Percentiles rank a stretch among this genome's conserved stretches.
phyloP scores from a whole-genome alignment of 2,888 invertebrate species.

The Aphelenchoides bicaudatus region DNA sequence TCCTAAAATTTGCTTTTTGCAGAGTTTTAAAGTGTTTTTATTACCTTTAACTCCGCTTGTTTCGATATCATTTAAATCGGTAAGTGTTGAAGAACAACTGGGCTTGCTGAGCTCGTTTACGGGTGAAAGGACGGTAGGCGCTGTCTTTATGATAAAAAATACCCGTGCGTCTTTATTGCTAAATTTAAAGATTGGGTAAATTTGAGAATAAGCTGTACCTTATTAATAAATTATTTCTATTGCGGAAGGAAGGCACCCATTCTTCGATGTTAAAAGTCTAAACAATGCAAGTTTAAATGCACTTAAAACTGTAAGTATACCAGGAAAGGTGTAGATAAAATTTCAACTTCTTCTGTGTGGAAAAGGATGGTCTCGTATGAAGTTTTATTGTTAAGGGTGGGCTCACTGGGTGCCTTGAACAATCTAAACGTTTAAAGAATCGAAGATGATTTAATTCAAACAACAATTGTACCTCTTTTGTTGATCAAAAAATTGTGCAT shows the following conservation, averaged over 20 bases:
- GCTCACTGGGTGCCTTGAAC: slow-evolving; percentile 3
- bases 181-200: too few species aligned
- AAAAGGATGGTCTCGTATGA: slow-evolving; percentile 10
- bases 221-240: not conserved
- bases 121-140: not conserved
- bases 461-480: not conserved
- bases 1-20: not conserved
- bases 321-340: slow-evolving; percentile 13
- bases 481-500: too few species aligned
- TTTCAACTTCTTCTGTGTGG: slow-evolving; percentile 21
- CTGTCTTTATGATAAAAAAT: not conserved
- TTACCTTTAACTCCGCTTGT: not conserved
- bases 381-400: not conserved
- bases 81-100: too few species aligned
- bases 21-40: too few species aligned
- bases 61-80: not conserved
- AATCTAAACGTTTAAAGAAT: too few species aligned
- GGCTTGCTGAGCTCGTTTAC: not conserved
- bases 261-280: slow-evolving; percentile 4
- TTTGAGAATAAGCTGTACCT: not conserved
- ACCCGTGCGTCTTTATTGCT: too few species aligned
- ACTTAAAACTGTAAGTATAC: not conserved
- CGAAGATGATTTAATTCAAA: not conserved
- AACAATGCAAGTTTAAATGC: not conserved
- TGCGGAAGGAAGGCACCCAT: slow-evolving; percentile 5